phyloP scores from a whole-genome alignment of 2,797 vertebrate genomes.

The Halcyon chelicuti region DNA sequence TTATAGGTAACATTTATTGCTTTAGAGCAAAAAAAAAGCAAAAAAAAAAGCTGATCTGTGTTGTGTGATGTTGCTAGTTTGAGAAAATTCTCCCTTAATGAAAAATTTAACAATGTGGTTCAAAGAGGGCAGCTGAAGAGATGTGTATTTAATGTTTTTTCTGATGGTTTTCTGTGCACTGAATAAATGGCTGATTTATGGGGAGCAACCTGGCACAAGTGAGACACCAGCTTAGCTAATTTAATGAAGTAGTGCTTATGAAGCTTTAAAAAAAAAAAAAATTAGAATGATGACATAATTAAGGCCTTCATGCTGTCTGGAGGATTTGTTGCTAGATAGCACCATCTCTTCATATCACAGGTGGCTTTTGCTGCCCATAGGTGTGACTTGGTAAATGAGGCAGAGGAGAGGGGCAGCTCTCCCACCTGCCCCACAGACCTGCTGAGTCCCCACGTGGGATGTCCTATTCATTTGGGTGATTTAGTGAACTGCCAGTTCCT shows the following conservation, averaged over 20 bases:
- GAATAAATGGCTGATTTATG: neutral
- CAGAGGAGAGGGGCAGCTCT: neutral
- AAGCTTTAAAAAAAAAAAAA: neutral
- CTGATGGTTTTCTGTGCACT: neutral
- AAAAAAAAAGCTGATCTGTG: neutral
- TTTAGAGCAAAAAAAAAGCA: neutral
- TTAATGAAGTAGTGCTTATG: fast-evolving
- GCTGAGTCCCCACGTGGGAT: fast-evolving
- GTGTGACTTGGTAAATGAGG: neutral
- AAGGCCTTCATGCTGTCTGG: neutral
- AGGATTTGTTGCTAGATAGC: neutral
- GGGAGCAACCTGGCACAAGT: neutral
- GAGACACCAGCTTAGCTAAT: neutral
- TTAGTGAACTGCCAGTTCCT: neutral
- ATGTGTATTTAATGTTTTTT: neutral
- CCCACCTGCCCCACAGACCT: neutral
- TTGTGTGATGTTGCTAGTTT: neutral
- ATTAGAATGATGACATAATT: neutral
- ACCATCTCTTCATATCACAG: neutral
- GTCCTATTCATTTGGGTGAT: neutral
- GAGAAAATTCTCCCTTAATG: neutral
- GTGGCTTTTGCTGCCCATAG: neutral
- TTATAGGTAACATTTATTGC: fast-evolving
- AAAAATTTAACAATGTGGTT: neutral
- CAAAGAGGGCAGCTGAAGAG: neutral